Evolutionary conservation across 2,113 vertebrate genomes (phyloP), one percentile per base, ranked within the genome.

Genomic region (Nothobranchius kuhntae): DNA sequence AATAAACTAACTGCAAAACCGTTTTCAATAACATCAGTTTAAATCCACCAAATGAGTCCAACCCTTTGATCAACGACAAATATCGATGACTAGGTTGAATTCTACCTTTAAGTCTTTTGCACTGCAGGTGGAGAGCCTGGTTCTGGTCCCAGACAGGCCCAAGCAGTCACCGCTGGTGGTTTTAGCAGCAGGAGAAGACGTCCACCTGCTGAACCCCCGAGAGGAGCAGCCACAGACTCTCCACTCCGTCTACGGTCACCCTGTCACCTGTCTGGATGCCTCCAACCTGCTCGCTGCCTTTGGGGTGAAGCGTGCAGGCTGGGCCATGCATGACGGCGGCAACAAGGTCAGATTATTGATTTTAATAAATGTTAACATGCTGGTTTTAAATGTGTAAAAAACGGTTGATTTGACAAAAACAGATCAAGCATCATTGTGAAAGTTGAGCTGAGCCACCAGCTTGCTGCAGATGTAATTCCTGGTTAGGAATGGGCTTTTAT

Each of bases 181-280:
- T n/a, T 92, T 93, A 42, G 90, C 93, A 7, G 96, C 95, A 0
- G 95, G 92, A 42, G 97, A 99, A 14, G 71, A 90, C 0, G 94
- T 97, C 2, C 94, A 95, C 86, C 83, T 98, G 57, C 86, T 98
- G 61, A 93, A 93, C 62, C 91, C 91, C 1, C 58, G 21, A 35
- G 91, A 90, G 15, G 91, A 89, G 63, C 86, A 93, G 5, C 89
- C 91, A 40, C 89, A 67, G 58, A 65, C 91, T 0, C 94, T 98
- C 0, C 96, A 98, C 81, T 95, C 91, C 0, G 94, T 97, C 54
- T 98, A 96, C 0, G 95, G 94, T 5, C 97, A 98, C 44, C 96
- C 96, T 0, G 90, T 96, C 35, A 98, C 98, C 0, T 98, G 96
- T 63, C 90, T 99, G 1, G 96, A 97, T 0, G 93, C 95, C 55